These are phyloP conservation scores for Leptonema lineaticorne DNA, from an alignment of 1,140 invertebrate species.

Conservation along the genomic window DNA sequence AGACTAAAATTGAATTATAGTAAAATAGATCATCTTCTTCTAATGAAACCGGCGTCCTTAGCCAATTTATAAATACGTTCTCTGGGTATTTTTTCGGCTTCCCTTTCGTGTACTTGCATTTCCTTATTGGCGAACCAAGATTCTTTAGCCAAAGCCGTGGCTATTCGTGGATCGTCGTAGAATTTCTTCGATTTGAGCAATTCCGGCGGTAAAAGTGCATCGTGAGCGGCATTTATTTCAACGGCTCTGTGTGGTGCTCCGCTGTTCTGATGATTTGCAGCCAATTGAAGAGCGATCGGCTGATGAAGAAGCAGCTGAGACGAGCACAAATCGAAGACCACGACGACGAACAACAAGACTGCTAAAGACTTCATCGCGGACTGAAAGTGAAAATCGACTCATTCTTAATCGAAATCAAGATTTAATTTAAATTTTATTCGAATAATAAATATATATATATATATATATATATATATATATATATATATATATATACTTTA, in stretches of 20 bases:
- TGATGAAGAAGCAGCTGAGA: constrained; percentile 33
- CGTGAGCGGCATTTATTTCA: constrained; percentile 51
- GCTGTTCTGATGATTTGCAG: constrained; percentile 18
- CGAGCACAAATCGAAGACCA: constrained; percentile 9
- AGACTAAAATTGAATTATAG: background rate
- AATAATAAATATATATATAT: too few relatives aligned
- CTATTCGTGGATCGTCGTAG: constrained; percentile 73
- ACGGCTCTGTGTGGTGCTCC: constrained; percentile 51
- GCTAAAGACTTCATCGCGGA: constrained; percentile 33
- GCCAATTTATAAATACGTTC: constrained; percentile 72
- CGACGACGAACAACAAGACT: constrained; percentile 6
- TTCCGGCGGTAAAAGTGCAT: constrained; percentile 53
- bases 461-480: too few relatives aligned
- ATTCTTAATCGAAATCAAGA: background rate
- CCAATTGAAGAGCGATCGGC: constrained; percentile 36
- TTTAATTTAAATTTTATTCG: too few relatives aligned
- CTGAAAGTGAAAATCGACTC: constrained; percentile 21
- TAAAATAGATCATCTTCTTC: constrained; percentile 16
- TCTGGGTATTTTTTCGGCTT: constrained; percentile 76
- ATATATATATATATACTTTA: too few relatives aligned
- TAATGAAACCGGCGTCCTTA: constrained; percentile 65
- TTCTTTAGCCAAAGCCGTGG: constrained; percentile 68
- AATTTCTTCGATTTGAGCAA: constrained; percentile 67
- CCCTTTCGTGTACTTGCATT: constrained; percentile 70
- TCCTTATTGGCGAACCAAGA: constrained; percentile 75